A percentile compares a stretch with the other conserved stretches of the same genome.
These are phyloP conservation scores for Eupithecia exiguata DNA, from an alignment of 2,888 invertebrate genomes.

Conservation along the genomic window DNA sequence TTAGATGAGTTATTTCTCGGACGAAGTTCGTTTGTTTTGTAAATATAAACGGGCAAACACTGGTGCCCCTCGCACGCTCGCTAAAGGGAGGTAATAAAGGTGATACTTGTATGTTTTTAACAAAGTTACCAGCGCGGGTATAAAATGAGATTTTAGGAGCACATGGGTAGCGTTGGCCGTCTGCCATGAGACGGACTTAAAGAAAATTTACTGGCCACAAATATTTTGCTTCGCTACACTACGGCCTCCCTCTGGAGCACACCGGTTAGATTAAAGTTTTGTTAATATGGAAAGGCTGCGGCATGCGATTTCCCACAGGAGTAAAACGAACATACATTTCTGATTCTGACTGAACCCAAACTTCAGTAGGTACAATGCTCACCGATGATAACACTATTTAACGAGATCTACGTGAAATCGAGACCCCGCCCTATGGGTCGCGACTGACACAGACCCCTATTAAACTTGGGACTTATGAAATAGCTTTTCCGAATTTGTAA, in stretches of 20 bases:
- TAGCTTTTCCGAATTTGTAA: constrained; percentile 51
- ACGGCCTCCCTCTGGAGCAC: constrained; percentile 51
- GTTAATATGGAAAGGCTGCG: constrained; percentile 70
- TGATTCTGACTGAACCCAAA: constrained; percentile 52
- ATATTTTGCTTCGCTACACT: constrained; percentile 59
- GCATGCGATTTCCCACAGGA: constrained; percentile 67
- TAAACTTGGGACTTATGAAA: constrained; percentile 53
- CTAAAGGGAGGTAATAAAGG: constrained; percentile 41
- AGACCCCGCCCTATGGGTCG: constrained; percentile 25
- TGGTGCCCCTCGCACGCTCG: constrained; percentile 33
- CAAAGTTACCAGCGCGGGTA: constrained; percentile 55
- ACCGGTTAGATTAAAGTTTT: constrained; percentile 72
- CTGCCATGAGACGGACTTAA: constrained; percentile 71
- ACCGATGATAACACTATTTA: constrained; percentile 53
- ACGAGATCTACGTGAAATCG: constrained; percentile 45
- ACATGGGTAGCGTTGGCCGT: constrained; percentile 66
- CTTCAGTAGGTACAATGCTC: constrained; percentile 51
- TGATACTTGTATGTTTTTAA: constrained; percentile 53
- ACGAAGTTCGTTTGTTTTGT: constrained; percentile 52
- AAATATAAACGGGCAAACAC: constrained; percentile 47
- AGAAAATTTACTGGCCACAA: constrained; percentile 76
- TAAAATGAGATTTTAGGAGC: constrained; percentile 64
- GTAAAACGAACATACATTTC: constrained; percentile 60
- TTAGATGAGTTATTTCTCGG: constrained; percentile 53
- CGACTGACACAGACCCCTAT: constrained; percentile 49